Percentiles rank a stretch among this genome's conserved stretches.
phyloP scores from a whole-genome alignment of 2,797 vertebrate species.

The Gymnopithys bicolor region DNA sequence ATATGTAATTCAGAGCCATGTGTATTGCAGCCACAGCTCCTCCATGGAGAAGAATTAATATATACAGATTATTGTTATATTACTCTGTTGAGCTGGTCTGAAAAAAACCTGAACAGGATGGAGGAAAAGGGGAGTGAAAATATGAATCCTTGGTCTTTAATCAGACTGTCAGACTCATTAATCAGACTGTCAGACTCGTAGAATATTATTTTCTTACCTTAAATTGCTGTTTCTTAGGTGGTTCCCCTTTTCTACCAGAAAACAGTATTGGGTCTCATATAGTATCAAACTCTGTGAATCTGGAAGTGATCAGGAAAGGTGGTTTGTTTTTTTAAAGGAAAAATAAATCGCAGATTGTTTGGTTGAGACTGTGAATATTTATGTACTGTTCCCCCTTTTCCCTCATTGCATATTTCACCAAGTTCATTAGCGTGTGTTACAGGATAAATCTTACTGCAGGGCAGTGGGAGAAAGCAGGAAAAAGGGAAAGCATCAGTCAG shows the following conservation, averaged over 20 bases:
- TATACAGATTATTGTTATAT: not conserved
- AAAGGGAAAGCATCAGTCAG: constrained; percentile 62
- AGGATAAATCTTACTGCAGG: constrained; percentile 76
- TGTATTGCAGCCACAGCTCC: not conserved
- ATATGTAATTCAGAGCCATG: accelerated
- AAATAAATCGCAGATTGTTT: constrained; percentile 81
- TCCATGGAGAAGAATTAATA: not conserved
- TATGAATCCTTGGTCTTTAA: constrained; percentile 50
- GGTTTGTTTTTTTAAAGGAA: constrained; percentile 73
- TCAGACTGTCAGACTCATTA: constrained; percentile 58
- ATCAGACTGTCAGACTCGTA: constrained; percentile 56
- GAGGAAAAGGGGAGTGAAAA: constrained; percentile 5
- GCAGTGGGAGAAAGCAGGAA: constrained; percentile 63
- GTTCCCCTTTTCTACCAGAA: constrained; percentile 73
- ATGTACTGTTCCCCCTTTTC: constrained; percentile 79
- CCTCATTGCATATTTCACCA: constrained; percentile 78
- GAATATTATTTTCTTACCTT: constrained; percentile 76
- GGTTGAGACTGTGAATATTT: constrained; percentile 80
- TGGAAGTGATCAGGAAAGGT: constrained; percentile 83
- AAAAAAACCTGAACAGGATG: not conserved
- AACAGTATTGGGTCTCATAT: constrained; percentile 75
- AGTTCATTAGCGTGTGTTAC: constrained; percentile 74
- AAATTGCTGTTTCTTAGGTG: constrained; percentile 73
- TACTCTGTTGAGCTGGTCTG: constrained; percentile 9
- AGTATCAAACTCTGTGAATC: constrained; percentile 78